Conservation (phyloP, 2,888 invertebrate species). For the Cordilura impudica region DNA sequence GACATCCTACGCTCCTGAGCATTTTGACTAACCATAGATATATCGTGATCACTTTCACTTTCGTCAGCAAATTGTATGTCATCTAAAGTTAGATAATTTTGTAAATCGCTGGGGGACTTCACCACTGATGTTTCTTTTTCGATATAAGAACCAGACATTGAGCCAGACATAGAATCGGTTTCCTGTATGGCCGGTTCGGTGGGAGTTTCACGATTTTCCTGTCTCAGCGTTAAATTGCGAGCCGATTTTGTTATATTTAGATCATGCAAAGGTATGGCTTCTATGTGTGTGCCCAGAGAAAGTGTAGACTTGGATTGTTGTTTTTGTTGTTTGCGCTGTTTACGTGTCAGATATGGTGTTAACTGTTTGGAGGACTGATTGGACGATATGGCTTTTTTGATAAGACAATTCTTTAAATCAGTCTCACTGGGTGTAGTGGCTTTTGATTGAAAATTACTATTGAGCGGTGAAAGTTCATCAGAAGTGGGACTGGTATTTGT, state of each 20-base stretch:
- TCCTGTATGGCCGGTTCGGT: constrained; percentile 25
- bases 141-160: constrained; percentile 74
- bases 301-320: constrained; percentile 68
- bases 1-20: constrained; percentile 29
- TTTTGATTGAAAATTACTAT: constrained; percentile 73
- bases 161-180: constrained; percentile 71
- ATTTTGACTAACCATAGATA: constrained; percentile 13
- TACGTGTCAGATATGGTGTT: constrained; percentile 70
- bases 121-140: constrained; percentile 84
- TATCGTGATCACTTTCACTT: constrained; percentile 68
- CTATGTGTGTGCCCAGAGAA: constrained; percentile 56
- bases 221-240: constrained; percentile 64
- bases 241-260: constrained; percentile 60
- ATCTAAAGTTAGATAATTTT: constrained; percentile 80
- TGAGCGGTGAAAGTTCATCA: constrained; percentile 76
- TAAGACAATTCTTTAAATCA: constrained; percentile 65
- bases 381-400: constrained; percentile 56
- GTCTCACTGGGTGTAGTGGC: constrained; percentile 70
- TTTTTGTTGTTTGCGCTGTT: constrained; percentile 68
- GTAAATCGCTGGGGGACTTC: constrained; percentile 82
- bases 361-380: constrained; percentile 62
- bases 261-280: constrained; percentile 53
- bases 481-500: constrained; percentile 80
- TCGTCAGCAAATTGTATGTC: constrained; percentile 87
- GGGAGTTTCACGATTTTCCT: constrained; percentile 33